Conservation (phyloP, 1,140 invertebrate genomes). For the Penaeus chinensis region DNA sequence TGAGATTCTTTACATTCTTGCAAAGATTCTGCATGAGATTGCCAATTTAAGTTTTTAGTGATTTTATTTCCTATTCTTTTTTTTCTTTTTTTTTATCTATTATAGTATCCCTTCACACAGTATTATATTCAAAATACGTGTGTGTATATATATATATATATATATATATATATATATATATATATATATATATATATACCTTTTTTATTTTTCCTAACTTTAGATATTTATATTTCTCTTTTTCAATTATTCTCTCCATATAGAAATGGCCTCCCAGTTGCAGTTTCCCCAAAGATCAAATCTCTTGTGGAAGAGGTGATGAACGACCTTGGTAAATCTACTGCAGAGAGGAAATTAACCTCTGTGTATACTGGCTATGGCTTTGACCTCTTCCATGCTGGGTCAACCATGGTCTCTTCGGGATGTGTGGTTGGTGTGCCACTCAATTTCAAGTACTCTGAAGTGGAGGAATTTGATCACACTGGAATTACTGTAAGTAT, state of each 20-base stretch:
- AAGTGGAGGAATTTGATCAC: slow-evolving; percentile 23
- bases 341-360: neutral
- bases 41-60: too few relatives aligned
- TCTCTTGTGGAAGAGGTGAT: slow-evolving; percentile 13
- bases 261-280: slow-evolving; percentile 24
- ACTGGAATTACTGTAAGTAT: slow-evolving; percentile 36
- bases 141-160: too few relatives aligned
- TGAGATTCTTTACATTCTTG: neutral
- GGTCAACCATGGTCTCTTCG: neutral
- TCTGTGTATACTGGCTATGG: slow-evolving; percentile 29
- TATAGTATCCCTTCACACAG: too few relatives aligned
- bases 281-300: neutral
- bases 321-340: slow-evolving; percentile 6
- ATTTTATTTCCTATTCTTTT: too few relatives aligned
- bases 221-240: too few relatives aligned
- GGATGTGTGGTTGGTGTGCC: slow-evolving; percentile 38
- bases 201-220: too few relatives aligned
- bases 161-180: too few relatives aligned
- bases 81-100: too few relatives aligned
- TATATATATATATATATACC: too few relatives aligned
- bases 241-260: neutral
- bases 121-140: too few relatives aligned
- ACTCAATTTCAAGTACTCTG: slow-evolving; percentile 4
- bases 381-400: slow-evolving; percentile 43
- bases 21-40: too few relatives aligned